A percentile compares a stretch with the other conserved stretches of the same genome.
Conservation (phyloP, 2,113 vertebrate species). For the Peucedramus taeniatus region DNA sequence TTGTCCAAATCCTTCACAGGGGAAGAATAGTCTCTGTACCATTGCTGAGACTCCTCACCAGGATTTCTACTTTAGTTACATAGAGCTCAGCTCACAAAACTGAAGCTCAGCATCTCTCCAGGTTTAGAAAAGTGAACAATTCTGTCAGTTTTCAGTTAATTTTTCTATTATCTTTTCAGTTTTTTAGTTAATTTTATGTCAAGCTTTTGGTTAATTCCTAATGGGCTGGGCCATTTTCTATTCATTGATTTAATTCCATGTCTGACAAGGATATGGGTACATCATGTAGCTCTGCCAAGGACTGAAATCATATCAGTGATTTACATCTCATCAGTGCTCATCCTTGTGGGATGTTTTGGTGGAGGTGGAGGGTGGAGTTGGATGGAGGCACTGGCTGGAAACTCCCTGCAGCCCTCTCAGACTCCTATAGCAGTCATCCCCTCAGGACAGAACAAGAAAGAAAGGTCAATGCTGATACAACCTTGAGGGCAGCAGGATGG, state of each 20-base stretch:
- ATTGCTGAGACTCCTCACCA: background rate
- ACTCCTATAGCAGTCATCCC: background rate
- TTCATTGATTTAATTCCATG: background rate
- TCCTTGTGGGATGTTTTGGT: background rate
- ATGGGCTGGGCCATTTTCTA: background rate
- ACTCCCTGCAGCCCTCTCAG: background rate
- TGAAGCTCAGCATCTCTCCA: background rate
- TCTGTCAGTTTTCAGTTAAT: background rate
- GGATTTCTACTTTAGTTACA: background rate
- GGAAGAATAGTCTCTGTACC: background rate
- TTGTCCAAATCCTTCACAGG: background rate
- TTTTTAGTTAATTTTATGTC: background rate
- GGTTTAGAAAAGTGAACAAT: background rate
- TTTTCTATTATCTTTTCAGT: background rate
- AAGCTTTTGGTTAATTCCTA: background rate
- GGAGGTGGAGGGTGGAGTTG: slow-evolving; percentile 11
- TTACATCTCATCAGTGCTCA: background rate
- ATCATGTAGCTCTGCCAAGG: background rate
- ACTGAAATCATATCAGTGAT: background rate
- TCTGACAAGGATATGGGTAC: background rate
- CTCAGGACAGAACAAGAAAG: background rate
- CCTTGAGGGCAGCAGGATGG: background rate
- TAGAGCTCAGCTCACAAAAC: background rate
- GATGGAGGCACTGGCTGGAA: background rate
- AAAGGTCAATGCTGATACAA: background rate